These are phyloP conservation scores for Lacerta bilineata DNA, from an alignment of 2,797 vertebrate genomes.

Conservation along the genomic window DNA sequence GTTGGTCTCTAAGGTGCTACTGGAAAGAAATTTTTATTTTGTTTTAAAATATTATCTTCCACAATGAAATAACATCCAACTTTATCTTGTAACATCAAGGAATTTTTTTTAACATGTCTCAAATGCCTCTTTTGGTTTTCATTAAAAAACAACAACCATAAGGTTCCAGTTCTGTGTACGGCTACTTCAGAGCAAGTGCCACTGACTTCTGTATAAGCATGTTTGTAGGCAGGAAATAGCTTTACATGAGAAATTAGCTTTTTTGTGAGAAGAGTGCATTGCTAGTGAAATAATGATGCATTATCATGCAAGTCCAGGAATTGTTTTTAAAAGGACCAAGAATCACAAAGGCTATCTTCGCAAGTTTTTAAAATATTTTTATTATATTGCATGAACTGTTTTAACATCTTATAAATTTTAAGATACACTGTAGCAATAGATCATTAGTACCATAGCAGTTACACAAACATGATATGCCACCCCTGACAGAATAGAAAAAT, in stretches of 20 bases:
- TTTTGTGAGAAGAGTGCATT: neutral
- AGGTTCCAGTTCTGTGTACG: neutral
- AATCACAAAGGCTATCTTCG: conserved; percentile 26
- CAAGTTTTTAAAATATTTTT: conserved; percentile 70
- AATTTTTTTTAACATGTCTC: too few relatives aligned
- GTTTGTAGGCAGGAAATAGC: neutral
- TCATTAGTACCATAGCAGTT: conserved; percentile 73
- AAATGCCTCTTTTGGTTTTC: neutral
- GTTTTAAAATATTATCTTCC: neutral
- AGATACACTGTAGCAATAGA: conserved; percentile 75
- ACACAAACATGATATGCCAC: conserved; percentile 72
- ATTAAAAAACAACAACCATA: neutral
- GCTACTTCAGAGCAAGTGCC: neutral
- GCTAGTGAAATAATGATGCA: neutral
- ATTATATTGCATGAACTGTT: conserved; percentile 77
- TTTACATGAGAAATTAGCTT: neutral
- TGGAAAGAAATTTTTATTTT: too few relatives aligned
- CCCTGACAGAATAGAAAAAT: conserved; percentile 75
- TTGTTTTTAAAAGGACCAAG: neutral
- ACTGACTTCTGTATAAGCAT: neutral
- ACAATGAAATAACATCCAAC: neutral
- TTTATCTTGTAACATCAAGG: neutral
- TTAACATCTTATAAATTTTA: conserved; percentile 77
- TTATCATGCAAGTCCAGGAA: neutral
- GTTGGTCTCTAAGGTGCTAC: too few relatives aligned